A percentile compares a stretch with the other conserved stretches of the same genome.
These are phyloP conservation scores for Hipparchia sbordonii DNA, from an alignment of 2,888 invertebrate genomes.

Conservation along the genomic window DNA sequence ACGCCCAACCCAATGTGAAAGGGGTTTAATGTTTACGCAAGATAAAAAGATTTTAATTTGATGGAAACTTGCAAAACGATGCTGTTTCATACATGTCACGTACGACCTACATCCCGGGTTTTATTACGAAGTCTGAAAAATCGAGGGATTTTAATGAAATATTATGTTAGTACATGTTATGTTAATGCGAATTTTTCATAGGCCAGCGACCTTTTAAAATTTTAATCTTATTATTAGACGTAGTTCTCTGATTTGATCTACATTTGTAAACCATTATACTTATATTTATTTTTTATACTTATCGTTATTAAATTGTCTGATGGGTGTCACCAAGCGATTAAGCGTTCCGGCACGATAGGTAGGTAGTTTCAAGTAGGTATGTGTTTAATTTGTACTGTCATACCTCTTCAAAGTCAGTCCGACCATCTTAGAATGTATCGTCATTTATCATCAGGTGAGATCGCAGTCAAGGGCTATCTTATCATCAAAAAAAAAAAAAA, in stretches of 20 bases:
- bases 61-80: conserved; percentile 18
- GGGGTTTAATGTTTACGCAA: neutral
- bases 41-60: conserved; percentile 20
- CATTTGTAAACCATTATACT: too few relatives aligned
- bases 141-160: conserved; percentile 1
- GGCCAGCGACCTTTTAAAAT: conserved; percentile 8
- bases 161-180: neutral
- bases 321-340: too few relatives aligned
- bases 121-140: conserved; percentile 28
- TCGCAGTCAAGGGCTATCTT: too few relatives aligned
- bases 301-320: too few relatives aligned
- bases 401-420: too few relatives aligned
- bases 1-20: conserved; percentile 7
- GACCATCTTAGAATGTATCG: too few relatives aligned
- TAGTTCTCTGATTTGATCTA: neutral
- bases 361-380: too few relatives aligned
- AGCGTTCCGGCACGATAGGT: too few relatives aligned
- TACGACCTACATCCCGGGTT: conserved; percentile 27
- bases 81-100: conserved; percentile 26
- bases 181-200: neutral
- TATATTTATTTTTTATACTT: too few relatives aligned
- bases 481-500: too few relatives aligned
- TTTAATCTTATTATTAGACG: neutral
- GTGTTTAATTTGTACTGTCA: too few relatives aligned
- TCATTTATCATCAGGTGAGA: too few relatives aligned